Percentiles rank a stretch among this genome's conserved stretches.
Conservation (phyloP, 2,113 vertebrate species). For the Cricetomys ansorgei region DNA sequence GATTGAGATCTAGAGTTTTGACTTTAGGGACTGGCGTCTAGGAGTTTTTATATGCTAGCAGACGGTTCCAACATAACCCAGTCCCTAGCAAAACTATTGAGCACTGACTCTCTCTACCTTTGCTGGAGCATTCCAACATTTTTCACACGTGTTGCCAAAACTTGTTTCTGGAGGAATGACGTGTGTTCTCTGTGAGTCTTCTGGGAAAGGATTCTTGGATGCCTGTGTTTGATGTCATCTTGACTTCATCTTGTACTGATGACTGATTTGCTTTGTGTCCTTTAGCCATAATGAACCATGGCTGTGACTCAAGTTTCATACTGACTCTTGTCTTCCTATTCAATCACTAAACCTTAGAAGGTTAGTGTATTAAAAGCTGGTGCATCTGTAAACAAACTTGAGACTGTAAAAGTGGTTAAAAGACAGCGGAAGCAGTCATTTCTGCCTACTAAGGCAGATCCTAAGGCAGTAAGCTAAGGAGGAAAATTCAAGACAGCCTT, state of each 20-base stretch:
- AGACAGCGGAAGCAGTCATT: conserved; percentile 12
- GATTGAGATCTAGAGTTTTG: not conserved
- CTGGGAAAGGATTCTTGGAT: not conserved
- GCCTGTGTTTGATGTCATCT: not conserved
- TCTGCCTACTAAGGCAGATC: not conserved
- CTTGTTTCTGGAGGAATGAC: not conserved
- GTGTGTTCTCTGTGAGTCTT: not conserved
- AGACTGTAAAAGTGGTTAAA: not conserved
- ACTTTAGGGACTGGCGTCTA: not conserved
- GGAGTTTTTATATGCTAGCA: not conserved
- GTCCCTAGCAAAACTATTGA: not conserved
- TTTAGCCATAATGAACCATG: conserved; percentile 11
- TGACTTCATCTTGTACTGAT: not conserved
- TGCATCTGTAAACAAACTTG: not conserved
- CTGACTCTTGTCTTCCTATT: not conserved
- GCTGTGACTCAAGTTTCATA: not conserved
- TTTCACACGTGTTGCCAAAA: not conserved
- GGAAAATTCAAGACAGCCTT: not conserved
- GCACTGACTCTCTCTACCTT: not conserved
- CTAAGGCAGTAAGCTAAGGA: not conserved
- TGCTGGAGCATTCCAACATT: not conserved
- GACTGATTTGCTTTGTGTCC: not conserved
- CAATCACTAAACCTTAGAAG: not conserved
- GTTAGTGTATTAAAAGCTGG: not conserved
- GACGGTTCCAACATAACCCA: not conserved